These are phyloP conservation scores for Parnassius apollo DNA, from an alignment of 2,888 invertebrate genomes.

Conservation along the genomic window DNA sequence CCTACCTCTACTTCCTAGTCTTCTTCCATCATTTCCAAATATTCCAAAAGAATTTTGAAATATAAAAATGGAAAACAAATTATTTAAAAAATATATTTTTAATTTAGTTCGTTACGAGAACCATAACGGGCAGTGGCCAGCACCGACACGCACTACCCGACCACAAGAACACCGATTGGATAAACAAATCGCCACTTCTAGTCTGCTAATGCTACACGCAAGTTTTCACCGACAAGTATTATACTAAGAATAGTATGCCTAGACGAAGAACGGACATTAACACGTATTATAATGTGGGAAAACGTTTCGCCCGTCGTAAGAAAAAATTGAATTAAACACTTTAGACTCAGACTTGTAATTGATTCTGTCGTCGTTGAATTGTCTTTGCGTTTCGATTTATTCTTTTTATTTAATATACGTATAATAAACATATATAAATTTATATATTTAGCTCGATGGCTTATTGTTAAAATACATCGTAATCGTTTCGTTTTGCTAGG, in stretches of 20 bases:
- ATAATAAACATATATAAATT: neutral
- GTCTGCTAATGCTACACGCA: too few species aligned
- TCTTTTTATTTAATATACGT: conserved; percentile 6
- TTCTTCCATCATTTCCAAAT: too few species aligned
- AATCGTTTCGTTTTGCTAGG: neutral
- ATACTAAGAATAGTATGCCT: conserved; percentile 17
- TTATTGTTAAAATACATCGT: neutral
- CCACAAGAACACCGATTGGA: too few species aligned
- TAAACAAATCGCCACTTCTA: too few species aligned
- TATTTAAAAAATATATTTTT: too few species aligned
- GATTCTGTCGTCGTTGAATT: conserved; percentile 51
- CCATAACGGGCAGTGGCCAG: too few species aligned
- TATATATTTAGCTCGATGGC: conserved; percentile 1
- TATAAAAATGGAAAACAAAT: too few species aligned
- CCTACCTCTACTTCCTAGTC: too few species aligned
- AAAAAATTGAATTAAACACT: conserved; percentile 17
- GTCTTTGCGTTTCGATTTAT: conserved; percentile 4
- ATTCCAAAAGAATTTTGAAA: too few species aligned
- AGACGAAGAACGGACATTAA: conserved; percentile 23
- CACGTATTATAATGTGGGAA: conserved; percentile 1
- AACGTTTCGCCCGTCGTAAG: conserved; percentile 26
- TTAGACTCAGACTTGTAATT: conserved; percentile 58
- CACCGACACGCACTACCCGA: too few species aligned
- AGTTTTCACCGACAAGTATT: too few species aligned
- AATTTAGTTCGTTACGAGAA: too few species aligned